A percentile compares a stretch with the other conserved stretches of the same genome.
Evolutionary conservation across 2,113 vertebrate genomes (phyloP).

Genomic region (Pipra filicauda): DNA sequence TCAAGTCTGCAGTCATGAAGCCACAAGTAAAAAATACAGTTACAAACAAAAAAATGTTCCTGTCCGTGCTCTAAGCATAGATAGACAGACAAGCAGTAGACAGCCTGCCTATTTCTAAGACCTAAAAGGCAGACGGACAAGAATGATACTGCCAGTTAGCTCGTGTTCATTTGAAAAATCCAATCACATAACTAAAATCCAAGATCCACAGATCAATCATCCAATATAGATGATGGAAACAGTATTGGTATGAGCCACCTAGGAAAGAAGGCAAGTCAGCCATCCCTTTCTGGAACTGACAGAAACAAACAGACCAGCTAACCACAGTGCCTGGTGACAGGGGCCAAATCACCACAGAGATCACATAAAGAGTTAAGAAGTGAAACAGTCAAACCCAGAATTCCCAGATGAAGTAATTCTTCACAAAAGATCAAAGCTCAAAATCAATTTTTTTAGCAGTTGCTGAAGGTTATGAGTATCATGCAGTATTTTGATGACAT

Average conservation of each 20-base stretch:
- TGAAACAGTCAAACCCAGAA: not conserved
- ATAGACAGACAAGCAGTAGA: not conserved
- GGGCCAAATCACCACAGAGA: not conserved
- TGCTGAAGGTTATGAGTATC: not conserved
- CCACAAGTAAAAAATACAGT: not conserved
- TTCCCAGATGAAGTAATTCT: not conserved
- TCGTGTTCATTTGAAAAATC: not conserved
- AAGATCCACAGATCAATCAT: not conserved
- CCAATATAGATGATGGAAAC: not conserved
- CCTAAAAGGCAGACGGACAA: not conserved
- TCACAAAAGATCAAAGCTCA: constrained; percentile 6
- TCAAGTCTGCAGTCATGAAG: not conserved
- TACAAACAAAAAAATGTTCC: not conserved
- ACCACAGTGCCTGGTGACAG: not conserved
- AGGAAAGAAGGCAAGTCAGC: not conserved
- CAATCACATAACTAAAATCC: not conserved
- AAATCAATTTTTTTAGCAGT: constrained; percentile 11
- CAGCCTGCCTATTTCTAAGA: not conserved
- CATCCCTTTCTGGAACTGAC: not conserved
- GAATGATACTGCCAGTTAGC: not conserved
- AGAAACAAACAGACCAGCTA: not conserved
- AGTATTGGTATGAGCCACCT: not conserved
- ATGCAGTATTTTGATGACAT: not conserved
- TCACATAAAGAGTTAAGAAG: not conserved
- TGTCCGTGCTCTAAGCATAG: not conserved